These are phyloP conservation scores for Lepidurus packardi DNA, from an alignment of 1,140 invertebrate species.

Conservation along the genomic window DNA sequence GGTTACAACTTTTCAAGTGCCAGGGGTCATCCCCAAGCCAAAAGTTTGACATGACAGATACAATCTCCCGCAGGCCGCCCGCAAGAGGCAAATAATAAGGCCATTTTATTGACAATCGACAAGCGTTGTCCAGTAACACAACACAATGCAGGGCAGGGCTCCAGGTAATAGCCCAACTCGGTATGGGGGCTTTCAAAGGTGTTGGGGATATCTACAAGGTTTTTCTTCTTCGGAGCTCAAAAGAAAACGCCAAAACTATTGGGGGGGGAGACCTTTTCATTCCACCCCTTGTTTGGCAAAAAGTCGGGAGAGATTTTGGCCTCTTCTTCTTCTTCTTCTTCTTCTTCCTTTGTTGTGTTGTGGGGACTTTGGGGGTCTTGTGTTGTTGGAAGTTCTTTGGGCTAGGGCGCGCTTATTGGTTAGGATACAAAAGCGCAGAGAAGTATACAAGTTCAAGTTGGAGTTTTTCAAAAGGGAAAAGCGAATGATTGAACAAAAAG, in stretches of 20 bases:
- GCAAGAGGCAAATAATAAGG: constrained; percentile 19
- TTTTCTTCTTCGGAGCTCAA: neutral
- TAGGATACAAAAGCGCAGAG: neutral
- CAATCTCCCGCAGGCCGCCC: constrained; percentile 14
- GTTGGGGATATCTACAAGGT: neutral
- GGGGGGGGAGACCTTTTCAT: neutral
- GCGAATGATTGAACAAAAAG: constrained; percentile 3
- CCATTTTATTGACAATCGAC: constrained; percentile 22
- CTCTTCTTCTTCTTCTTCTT: too few relatives aligned
- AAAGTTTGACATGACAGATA: constrained; percentile 16
- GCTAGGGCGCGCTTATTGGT: neutral
- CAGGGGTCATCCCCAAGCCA: neutral
- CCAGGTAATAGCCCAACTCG: constrained; percentile 1
- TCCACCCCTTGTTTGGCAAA: neutral
- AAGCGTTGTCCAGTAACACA: constrained; percentile 18
- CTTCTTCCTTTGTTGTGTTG: too few relatives aligned
- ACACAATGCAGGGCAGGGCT: neutral
- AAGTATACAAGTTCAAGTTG: neutral
- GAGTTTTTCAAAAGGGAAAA: neutral
- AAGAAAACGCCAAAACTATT: neutral
- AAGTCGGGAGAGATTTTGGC: too few relatives aligned
- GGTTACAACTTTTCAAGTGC: neutral
- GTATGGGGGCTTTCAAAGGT: constrained; percentile 11
- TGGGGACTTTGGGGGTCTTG: too few relatives aligned
- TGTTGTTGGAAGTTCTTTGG: too few relatives aligned